A percentile compares a stretch with the other conserved stretches of the same genome.
Evolutionary conservation across 2,888 invertebrate genomes (phyloP).

Genomic region (Onthophagus sagittarius): DNA sequence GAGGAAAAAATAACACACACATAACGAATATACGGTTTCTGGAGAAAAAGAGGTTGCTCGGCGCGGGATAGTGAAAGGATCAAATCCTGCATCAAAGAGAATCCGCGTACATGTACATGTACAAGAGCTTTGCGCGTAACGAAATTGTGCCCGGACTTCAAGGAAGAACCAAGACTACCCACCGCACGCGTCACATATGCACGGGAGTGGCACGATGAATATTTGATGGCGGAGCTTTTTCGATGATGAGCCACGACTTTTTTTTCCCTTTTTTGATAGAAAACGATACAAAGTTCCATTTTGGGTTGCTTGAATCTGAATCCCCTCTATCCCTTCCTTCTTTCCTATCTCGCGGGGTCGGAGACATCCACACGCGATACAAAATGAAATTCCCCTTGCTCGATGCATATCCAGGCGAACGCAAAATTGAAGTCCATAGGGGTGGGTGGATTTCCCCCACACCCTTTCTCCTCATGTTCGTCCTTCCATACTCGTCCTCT

Average conservation of each 20-base stretch:
- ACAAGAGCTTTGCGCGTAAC: constrained; percentile 28
- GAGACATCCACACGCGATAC: constrained; percentile 44
- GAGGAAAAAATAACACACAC: constrained; percentile 45
- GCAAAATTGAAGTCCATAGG: constrained; percentile 44
- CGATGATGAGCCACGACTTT: background rate
- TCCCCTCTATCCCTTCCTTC: background rate
- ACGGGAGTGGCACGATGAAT: background rate
- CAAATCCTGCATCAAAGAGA: constrained; percentile 46
- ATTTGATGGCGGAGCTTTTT: background rate
- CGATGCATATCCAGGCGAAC: constrained; percentile 41
- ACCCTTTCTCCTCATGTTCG: background rate
- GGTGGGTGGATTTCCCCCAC: constrained; percentile 32
- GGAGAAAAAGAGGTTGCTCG: background rate
- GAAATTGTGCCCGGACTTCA: constrained; percentile 30
- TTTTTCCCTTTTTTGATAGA: background rate
- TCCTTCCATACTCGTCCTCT: background rate
- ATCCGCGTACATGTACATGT: constrained; percentile 42
- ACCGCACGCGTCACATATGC: background rate
- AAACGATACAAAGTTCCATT: background rate
- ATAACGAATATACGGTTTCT: constrained; percentile 44
- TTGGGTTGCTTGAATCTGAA: background rate
- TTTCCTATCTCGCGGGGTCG: constrained; percentile 17
- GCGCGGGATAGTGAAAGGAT: constrained; percentile 39
- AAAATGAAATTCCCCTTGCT: constrained; percentile 46
- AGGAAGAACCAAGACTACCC: background rate